Evolutionary conservation across 2,888 invertebrate species (phyloP).

Genomic region (Lasioglossum marginatum): DNA sequence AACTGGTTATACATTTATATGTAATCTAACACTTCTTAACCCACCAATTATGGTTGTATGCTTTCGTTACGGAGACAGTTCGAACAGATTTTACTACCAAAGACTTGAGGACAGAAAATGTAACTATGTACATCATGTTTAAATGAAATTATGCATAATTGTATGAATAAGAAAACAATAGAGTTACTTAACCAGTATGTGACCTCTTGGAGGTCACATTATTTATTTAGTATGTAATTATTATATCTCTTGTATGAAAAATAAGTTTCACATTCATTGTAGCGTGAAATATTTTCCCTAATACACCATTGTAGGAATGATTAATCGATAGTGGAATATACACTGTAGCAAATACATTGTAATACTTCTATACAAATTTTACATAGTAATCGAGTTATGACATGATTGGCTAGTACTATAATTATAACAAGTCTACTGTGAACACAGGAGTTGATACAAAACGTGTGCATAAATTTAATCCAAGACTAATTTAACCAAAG

Average conservation of each 20-base stretch:
- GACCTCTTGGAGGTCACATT: neutral
- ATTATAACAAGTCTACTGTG: neutral
- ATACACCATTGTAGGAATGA: conserved; percentile 9
- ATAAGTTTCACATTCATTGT: conserved; percentile 3
- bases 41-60: neutral
- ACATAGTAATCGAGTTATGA: neutral
- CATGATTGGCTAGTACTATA: conserved; percentile 1
- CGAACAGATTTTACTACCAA: neutral
- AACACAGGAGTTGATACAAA: neutral
- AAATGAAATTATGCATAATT: neutral
- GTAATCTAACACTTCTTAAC: neutral
- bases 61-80: neutral
- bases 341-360: conserved; percentile 2
- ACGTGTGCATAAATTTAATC: neutral
- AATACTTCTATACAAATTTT: conserved; percentile 10
- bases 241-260: conserved; percentile 14
- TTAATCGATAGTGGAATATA: neutral
- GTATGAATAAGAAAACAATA: conserved; percentile 4
- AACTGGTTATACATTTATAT: neutral
- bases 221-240: neutral
- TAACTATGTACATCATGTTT: neutral
- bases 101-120: neutral
- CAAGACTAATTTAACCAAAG: conserved; percentile 11
- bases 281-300: conserved; percentile 1
- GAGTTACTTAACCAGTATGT: neutral